Evolutionary conservation across 2,888 invertebrate genomes (phyloP).

Genomic region (Furcula furcula): DNA sequence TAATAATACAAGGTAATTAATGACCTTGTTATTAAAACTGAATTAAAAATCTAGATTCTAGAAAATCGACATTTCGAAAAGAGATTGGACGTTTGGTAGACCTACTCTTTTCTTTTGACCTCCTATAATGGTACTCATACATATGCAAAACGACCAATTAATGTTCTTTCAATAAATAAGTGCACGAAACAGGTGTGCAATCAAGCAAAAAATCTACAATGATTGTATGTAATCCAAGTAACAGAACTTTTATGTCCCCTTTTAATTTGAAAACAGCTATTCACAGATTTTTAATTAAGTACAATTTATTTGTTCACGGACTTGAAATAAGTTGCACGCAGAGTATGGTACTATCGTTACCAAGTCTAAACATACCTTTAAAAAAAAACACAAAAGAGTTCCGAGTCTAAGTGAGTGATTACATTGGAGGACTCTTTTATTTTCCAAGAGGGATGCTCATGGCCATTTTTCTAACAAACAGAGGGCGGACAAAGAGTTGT

Average conservation of each 20-base stretch:
- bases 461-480: slow-evolving; percentile 19
- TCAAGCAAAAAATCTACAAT: background rate
- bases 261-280: background rate
- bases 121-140: slow-evolving; percentile 3
- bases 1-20: too few species aligned
- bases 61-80: too few species aligned
- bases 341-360: background rate
- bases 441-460: slow-evolving; percentile 22
- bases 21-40: too few species aligned
- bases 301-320: background rate
- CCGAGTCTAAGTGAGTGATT: slow-evolving; percentile 22
- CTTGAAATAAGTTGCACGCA: background rate
- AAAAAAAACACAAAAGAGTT: slow-evolving; percentile 23
- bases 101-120: background rate
- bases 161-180: background rate
- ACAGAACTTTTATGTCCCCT: background rate
- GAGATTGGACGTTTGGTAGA: background rate
- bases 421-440: slow-evolving; percentile 23
- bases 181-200: background rate
- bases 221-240: background rate
- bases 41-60: too few species aligned
- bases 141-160: slow-evolving; percentile 1
- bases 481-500: slow-evolving; percentile 16
- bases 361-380: background rate
- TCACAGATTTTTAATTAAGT: background rate